Percentiles rank a stretch among this genome's conserved stretches.
Evolutionary conservation across 37 sponge, comb jelly and placozoan genomes (phyloP).

Genomic region (Halisarca cf. caerulea): DNA sequence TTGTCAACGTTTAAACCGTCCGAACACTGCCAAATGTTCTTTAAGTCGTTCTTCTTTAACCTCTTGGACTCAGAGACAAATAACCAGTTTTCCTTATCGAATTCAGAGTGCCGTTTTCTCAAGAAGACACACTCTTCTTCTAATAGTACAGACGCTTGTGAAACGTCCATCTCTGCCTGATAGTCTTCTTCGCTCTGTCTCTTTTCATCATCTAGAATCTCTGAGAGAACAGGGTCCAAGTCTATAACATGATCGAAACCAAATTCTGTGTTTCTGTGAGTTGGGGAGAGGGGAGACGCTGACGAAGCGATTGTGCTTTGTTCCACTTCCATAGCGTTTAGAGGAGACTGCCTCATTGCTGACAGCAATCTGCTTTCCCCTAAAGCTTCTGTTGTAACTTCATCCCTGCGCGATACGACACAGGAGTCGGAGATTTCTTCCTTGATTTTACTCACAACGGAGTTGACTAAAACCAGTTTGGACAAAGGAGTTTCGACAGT

Average conservation of each 20-base stretch:
- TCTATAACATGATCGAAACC: constrained; percentile 45
- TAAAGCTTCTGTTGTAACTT: neutral
- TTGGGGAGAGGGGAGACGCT: constrained; percentile 37
- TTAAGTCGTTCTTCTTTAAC: neutral
- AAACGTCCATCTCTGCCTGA: constrained; percentile 9
- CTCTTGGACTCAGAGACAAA: constrained; percentile 9
- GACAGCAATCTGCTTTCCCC: constrained; percentile 70
- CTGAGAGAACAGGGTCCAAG: constrained; percentile 52
- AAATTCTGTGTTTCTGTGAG: neutral
- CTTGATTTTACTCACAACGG: constrained; percentile 61
- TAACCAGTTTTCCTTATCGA: constrained; percentile 17
- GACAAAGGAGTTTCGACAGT: constrained; percentile 56
- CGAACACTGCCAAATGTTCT: constrained; percentile 12
- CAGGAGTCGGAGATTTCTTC: constrained; percentile 44
- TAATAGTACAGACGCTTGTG: neutral
- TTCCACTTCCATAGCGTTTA: neutral
- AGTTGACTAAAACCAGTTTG: constrained; percentile 59
- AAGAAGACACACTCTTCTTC: neutral
- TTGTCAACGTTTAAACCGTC: too few relatives aligned
- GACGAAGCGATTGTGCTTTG: constrained; percentile 1
- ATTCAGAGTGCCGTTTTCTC: constrained; percentile 13
- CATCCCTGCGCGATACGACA: constrained; percentile 25
- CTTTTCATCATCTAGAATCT: constrained; percentile 49
- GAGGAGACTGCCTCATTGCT: constrained; percentile 30
- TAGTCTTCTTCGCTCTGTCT: neutral